Percentiles rank a stretch among this genome's conserved stretches.
phyloP scores from a whole-genome alignment of 2,888 invertebrate species.

The Tromatobia lineatoria region DNA sequence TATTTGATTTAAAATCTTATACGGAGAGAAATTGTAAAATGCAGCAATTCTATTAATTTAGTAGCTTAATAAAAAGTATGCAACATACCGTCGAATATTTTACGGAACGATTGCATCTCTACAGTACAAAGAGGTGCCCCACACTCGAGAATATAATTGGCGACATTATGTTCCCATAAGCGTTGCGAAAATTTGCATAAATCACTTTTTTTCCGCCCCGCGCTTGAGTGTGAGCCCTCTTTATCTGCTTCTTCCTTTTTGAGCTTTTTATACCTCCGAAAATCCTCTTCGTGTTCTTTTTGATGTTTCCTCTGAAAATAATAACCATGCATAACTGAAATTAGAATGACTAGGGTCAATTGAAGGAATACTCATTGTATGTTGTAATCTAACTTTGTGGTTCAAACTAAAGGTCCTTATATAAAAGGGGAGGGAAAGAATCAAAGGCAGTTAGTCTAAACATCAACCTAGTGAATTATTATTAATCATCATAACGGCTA shows the following conservation, averaged over 20 bases:
- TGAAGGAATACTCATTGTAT: no score
- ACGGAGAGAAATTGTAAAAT: not conserved
- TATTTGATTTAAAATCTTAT: not conserved
- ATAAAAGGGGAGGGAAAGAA: no score
- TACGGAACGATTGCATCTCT: constrained; percentile 29
- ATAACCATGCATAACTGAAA: not conserved
- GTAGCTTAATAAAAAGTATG: not conserved
- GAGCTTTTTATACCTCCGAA: not conserved
- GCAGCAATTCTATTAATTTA: not conserved
- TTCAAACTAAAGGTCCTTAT: no score
- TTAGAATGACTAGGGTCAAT: not conserved
- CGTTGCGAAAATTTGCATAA: not conserved
- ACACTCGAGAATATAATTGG: constrained; percentile 25
- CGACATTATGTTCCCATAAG: not conserved
- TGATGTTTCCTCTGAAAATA: constrained; percentile 19
- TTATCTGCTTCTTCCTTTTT: not conserved
- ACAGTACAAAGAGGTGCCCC: constrained; percentile 17
- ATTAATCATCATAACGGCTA: no score
- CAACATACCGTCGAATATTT: constrained; percentile 31
- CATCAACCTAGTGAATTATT: no score
- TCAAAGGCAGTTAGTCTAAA: no score
- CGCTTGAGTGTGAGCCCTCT: not conserved
- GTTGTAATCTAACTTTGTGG: no score
- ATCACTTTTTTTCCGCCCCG: constrained; percentile 6
- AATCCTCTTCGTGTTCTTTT: constrained; percentile 1